Evolutionary conservation across 2,888 invertebrate genomes (phyloP).

Genomic region (Homarus gammarus): DNA sequence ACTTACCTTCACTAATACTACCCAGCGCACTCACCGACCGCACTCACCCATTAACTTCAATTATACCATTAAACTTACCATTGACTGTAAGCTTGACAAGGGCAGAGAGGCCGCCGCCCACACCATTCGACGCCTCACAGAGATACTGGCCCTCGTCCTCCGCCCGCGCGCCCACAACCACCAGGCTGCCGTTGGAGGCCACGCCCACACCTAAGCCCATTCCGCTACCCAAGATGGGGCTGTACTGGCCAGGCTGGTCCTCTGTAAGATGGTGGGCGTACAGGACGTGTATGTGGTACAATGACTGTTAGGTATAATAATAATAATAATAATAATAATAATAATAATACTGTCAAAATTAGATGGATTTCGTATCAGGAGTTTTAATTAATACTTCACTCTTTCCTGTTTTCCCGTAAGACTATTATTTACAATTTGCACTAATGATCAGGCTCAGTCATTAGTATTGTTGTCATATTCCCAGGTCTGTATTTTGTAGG

Average conservation of each 20-base stretch:
- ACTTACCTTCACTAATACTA: background rate
- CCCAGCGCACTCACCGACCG: background rate
- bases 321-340: too few species aligned
- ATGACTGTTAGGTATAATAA: background rate
- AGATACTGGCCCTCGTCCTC: constrained; percentile 79
- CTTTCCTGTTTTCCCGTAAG: too few species aligned
- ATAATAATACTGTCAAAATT: too few species aligned
- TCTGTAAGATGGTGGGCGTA: background rate
- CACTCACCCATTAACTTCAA: background rate
- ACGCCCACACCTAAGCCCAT: constrained; percentile 63
- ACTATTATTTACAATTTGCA: too few species aligned
- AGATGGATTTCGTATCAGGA: too few species aligned
- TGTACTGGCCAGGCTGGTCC: constrained; percentile 64
- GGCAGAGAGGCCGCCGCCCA: constrained; percentile 79
- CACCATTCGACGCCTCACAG: constrained; percentile 79
- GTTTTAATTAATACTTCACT: too few species aligned
- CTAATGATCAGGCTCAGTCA: too few species aligned
- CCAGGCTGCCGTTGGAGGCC: constrained; percentile 76
- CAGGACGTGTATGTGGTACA: background rate
- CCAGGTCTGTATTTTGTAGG: too few species aligned
- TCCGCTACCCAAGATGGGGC: constrained; percentile 56
- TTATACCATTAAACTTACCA: constrained; percentile 77
- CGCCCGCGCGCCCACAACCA: constrained; percentile 77
- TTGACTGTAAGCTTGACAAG: constrained; percentile 79
- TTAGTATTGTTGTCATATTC: too few species aligned